Evolutionary conservation across 2,113 vertebrate species (phyloP).

Genomic region (Eira barbara): DNA sequence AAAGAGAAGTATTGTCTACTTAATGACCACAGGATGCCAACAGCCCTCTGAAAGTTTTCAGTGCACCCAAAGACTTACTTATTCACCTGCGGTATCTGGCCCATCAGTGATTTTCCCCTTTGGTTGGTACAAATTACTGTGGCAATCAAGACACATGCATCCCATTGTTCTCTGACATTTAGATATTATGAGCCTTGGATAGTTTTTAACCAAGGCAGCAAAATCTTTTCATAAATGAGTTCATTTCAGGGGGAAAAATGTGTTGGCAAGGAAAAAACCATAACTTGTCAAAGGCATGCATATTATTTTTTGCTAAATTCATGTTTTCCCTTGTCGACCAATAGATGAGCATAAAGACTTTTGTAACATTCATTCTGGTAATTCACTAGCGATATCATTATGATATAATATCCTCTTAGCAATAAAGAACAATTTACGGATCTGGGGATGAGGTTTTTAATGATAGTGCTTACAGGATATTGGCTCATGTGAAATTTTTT

Average conservation of each 20-base stretch:
- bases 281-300: conserved; percentile 25
- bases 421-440: conserved; percentile 44
- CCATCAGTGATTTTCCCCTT: background rate
- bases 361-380: background rate
- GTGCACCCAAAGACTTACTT: background rate
- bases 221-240: conserved; percentile 67
- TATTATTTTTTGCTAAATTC: conserved; percentile 44
- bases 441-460: conserved; percentile 6
- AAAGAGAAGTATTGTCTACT: background rate
- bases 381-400: conserved; percentile 3
- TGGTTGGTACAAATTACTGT: conserved; percentile 32
- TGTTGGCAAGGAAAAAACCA: conserved; percentile 54
- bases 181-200: conserved; percentile 49
- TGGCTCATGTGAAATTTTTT: background rate
- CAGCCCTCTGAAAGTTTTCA: background rate
- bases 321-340: conserved; percentile 39
- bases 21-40: background rate
- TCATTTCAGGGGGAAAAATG: conserved; percentile 53
- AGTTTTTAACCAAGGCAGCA: conserved; percentile 60
- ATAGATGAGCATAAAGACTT: background rate
- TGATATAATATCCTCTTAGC: background rate
- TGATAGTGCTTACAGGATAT: conserved; percentile 19
- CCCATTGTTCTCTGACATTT: conserved; percentile 64
- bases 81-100: background rate
- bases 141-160: background rate